Conservation (phyloP, 2,888 invertebrate species). For the Noctua janthina region DNA sequence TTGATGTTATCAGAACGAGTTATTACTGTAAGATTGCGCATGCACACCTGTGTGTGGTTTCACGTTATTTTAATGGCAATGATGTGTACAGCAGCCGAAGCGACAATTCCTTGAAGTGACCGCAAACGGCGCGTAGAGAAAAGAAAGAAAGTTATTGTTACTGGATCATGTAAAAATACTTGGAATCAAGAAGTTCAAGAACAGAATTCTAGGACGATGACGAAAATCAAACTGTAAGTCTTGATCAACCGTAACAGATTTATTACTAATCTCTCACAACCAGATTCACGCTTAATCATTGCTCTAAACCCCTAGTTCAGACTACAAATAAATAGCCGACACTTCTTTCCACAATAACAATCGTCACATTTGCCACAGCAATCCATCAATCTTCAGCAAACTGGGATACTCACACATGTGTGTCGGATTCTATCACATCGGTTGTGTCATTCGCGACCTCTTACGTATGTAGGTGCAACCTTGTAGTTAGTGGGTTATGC, state of each 20-base stretch:
- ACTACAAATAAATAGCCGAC: conserved; percentile 9
- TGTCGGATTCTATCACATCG: conserved; percentile 34
- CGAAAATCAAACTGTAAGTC: neutral
- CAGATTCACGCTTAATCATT: neutral
- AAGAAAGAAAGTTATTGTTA: neutral
- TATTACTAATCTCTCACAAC: neutral
- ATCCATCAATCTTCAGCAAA: conserved; percentile 32
- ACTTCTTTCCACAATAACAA: neutral
- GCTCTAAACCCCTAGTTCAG: neutral
- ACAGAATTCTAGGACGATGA: neutral
- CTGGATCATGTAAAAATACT: conserved; percentile 2
- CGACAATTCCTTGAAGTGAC: conserved; percentile 25
- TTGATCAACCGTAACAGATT: neutral
- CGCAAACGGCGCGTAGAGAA: neutral
- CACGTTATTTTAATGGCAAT: conserved; percentile 22
- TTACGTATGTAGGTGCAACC: conserved; percentile 60
- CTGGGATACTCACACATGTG: conserved; percentile 12
- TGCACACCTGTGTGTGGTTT: conserved; percentile 39
- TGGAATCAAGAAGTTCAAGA: neutral
- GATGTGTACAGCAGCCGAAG: neutral
- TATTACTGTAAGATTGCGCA: conserved; percentile 26
- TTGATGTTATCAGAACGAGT: conserved; percentile 48
- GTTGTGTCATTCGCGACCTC: conserved; percentile 61
- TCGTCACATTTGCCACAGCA: conserved; percentile 1
- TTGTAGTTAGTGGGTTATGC: conserved; percentile 49